Evolutionary conservation across 2,113 vertebrate genomes (phyloP).

Genomic region (Mystacornis crossleyi): DNA sequence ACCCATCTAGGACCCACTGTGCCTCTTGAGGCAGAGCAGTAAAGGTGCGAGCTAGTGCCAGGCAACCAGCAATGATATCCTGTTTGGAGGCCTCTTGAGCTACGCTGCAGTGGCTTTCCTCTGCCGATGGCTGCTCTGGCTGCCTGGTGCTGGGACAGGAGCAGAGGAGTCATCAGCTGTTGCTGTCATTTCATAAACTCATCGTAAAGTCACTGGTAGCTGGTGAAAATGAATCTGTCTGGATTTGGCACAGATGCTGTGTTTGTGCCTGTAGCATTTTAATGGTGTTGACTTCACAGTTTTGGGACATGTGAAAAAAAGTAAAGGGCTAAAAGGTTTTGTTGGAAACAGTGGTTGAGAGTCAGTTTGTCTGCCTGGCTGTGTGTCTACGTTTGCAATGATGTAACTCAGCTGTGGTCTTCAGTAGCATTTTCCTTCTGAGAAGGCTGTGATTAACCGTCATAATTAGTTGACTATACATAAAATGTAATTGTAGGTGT

Average conservation of each 20-base stretch:
- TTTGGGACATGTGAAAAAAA: not conserved
- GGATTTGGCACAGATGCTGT: not conserved
- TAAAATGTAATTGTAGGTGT: not conserved
- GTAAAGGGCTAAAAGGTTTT: not conserved
- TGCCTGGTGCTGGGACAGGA: not conserved
- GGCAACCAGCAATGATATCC: fast-evolving
- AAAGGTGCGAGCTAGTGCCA: not conserved
- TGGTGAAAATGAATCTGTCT: not conserved
- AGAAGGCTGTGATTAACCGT: not conserved
- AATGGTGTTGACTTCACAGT: not conserved
- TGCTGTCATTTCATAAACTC: not conserved
- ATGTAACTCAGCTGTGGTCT: not conserved
- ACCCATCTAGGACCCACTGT: fast-evolving
- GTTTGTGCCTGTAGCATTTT: not conserved
- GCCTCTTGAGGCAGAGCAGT: not conserved
- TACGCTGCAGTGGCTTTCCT: not conserved
- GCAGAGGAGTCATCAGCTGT: not conserved
- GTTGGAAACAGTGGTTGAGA: not conserved
- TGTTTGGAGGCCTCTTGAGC: not conserved
- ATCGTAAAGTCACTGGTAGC: fast-evolving
- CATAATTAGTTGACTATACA: not conserved
- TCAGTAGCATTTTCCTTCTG: not conserved
- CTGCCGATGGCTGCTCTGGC: not conserved
- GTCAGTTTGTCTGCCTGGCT: not conserved
- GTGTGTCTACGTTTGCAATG: not conserved